Percentiles rank a stretch among this genome's conserved stretches.
phyloP scores from a whole-genome alignment of 2,113 vertebrate species.

The Podarcis raffonei region DNA sequence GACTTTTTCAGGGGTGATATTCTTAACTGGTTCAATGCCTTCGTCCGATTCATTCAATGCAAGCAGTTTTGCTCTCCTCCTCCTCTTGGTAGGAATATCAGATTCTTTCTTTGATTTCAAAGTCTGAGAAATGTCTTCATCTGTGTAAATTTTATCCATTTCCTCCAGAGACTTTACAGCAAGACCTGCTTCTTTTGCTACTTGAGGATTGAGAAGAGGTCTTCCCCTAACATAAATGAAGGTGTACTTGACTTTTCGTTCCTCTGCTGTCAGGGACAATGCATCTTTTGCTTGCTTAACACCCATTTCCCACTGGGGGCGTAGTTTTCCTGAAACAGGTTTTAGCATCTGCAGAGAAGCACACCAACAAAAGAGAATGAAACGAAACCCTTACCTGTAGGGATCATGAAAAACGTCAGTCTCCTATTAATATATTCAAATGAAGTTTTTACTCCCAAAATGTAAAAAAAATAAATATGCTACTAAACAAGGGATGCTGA shows the following conservation, averaged over 20 bases:
- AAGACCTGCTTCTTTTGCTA: constrained; percentile 78
- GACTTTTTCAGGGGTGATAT: constrained; percentile 42
- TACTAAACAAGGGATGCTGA: not conserved
- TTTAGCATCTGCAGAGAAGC: constrained; percentile 72
- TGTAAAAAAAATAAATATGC: too few relatives aligned
- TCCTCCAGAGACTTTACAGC: constrained; percentile 71
- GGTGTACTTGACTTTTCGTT: constrained; percentile 86
- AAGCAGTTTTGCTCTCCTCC: constrained; percentile 70
- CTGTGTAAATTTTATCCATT: constrained; percentile 46
- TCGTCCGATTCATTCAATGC: constrained; percentile 45
- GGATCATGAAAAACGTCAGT: not conserved
- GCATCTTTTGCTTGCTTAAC: constrained; percentile 89
- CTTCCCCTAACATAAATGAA: constrained; percentile 87
- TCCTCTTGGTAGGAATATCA: constrained; percentile 73
- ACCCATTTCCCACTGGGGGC: constrained; percentile 91
- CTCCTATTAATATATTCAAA: not conserved
- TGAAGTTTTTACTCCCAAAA: not conserved
- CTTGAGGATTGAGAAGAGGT: constrained; percentile 85
- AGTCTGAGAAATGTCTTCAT: constrained; percentile 49
- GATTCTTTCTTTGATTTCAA: constrained; percentile 57
- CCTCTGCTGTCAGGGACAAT: constrained; percentile 79
- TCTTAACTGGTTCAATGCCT: constrained; percentile 26
- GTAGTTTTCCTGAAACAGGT: constrained; percentile 86
- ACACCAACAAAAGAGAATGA: not conserved
- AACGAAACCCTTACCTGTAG: not conserved